These are phyloP conservation scores for Zosterops japonicus DNA, from an alignment of 2,113 vertebrate genomes.

Conservation along the genomic window DNA sequence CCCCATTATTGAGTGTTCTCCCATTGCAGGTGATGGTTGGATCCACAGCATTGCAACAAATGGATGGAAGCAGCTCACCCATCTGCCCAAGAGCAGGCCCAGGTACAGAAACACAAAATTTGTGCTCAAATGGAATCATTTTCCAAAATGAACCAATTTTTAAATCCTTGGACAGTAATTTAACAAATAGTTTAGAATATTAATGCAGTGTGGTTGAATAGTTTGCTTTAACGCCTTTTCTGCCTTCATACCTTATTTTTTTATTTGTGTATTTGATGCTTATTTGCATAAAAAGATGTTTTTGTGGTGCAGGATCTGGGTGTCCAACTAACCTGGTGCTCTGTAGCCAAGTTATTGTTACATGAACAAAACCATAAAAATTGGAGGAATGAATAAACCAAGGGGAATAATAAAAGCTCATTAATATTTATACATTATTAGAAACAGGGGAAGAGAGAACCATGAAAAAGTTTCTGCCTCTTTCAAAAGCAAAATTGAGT, in stretches of 20 bases:
- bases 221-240: neutral
- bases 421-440: neutral
- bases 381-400: neutral
- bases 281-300: neutral
- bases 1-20: neutral
- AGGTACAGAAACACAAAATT: constrained; percentile 72
- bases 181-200: neutral
- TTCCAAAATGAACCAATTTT: neutral
- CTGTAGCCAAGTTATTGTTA: neutral
- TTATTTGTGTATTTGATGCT: neutral
- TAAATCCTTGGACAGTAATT: neutral
- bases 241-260: neutral
- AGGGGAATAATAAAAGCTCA: neutral
- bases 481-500: neutral
- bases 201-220: neutral
- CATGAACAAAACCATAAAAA: neutral
- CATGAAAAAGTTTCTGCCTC: neutral
- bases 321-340: neutral
- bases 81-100: constrained; percentile 86
- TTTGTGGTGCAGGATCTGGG: neutral
- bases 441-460: neutral
- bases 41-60: constrained; percentile 82
- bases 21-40: constrained; percentile 85
- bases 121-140: neutral
- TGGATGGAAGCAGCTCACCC: constrained; percentile 85